Evolutionary conservation across 2,113 vertebrate species (phyloP).

Genomic region (Cnemophilus loriae): DNA sequence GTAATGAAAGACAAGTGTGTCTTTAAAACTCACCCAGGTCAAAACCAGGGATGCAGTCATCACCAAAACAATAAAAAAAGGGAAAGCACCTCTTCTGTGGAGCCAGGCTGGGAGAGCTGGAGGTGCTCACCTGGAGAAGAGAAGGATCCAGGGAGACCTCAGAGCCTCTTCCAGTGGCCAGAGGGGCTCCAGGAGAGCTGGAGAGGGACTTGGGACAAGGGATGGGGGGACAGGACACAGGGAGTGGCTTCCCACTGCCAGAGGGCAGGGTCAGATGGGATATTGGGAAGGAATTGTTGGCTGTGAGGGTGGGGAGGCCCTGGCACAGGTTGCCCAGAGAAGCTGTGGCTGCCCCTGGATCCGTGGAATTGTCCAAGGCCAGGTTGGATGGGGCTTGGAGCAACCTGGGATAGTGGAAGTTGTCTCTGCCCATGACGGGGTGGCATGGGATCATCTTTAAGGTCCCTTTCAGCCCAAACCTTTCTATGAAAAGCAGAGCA

Average conservation of each 20-base stretch:
- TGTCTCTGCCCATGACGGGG: neutral
- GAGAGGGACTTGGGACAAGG: neutral
- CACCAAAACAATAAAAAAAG: neutral
- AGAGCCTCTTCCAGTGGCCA: neutral
- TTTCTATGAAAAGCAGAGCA: neutral
- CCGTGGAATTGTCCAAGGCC: neutral
- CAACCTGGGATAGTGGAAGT: fast-evolving
- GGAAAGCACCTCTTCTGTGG: neutral
- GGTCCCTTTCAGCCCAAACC: neutral
- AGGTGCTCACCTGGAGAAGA: too few species aligned
- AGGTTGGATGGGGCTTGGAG: fast-evolving
- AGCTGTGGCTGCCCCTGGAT: neutral
- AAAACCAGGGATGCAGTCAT: neutral
- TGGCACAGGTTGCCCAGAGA: fast-evolving
- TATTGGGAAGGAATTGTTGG: fast-evolving
- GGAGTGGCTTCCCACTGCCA: neutral
- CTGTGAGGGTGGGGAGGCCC: neutral
- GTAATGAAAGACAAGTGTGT: neutral
- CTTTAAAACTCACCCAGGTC: neutral
- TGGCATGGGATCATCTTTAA: neutral
- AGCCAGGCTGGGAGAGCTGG: neutral
- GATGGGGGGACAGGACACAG: neutral
- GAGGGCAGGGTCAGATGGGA: neutral
- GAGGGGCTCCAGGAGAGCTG: neutral
- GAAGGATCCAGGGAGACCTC: neutral